phyloP scores from a whole-genome alignment of 2,888 invertebrate species.

The Lysandra coridon region DNA sequence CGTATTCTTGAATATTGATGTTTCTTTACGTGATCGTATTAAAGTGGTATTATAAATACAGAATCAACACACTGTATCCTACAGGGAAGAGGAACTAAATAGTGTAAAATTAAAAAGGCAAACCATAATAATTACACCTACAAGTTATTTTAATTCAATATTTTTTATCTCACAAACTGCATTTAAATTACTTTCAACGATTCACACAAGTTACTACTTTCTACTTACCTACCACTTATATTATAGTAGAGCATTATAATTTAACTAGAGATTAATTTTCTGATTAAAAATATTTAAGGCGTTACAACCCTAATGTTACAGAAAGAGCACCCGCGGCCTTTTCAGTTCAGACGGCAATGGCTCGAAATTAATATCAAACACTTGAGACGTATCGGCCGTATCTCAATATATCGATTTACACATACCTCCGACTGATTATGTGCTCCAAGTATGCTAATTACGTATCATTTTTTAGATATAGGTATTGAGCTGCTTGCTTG shows the following conservation, averaged over 20 bases:
- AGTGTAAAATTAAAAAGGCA: too few relatives aligned
- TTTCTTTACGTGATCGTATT: not conserved
- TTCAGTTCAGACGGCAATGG: conserved; percentile 53
- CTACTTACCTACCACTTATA: too few relatives aligned
- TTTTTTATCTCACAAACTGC: too few relatives aligned
- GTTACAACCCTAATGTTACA: conserved; percentile 43
- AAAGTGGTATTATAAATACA: not conserved
- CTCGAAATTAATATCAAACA: conserved; percentile 61
- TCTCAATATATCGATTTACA: conserved; percentile 55
- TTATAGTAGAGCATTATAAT: too few relatives aligned
- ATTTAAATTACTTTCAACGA: too few relatives aligned
- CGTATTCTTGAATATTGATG: not conserved
- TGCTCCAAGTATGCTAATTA: conserved; percentile 16
- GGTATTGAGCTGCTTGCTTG: not conserved
- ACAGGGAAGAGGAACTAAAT: too few relatives aligned
- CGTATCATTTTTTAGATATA: not conserved
- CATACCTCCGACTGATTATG: conserved; percentile 33
- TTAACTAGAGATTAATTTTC: too few relatives aligned
- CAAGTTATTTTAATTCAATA: too few relatives aligned
- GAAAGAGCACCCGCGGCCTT: conserved; percentile 67
- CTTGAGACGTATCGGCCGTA: conserved; percentile 53
- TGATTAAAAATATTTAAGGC: not conserved
- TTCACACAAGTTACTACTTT: too few relatives aligned
- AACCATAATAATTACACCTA: too few relatives aligned
- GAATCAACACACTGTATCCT: not conserved